Base-by-base conservation (phyloP, 1,140 invertebrate species). In the Eulimnadia texana region DNA sequence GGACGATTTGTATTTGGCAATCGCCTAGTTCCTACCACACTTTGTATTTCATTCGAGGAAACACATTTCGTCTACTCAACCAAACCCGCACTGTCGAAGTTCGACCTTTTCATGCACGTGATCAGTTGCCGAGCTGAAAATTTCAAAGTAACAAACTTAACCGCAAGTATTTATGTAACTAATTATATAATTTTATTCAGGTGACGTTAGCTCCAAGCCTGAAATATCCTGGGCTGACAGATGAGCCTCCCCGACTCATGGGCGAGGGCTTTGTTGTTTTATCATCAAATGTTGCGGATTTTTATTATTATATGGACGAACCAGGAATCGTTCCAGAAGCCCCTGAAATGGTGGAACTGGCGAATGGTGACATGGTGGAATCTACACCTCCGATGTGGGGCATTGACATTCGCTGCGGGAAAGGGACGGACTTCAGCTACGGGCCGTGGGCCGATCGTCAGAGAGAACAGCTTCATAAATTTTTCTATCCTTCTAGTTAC, bases 381-480 rank as follows among this genome's bases (percentile, higher is more conserved):
- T 86, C 89, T 16, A 88, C 89, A 62, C 89, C 90, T 16, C 93
- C 93, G 0, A 88, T 92, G 65, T 94, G 91, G 88, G 92, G 92
- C 2, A 82, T 96, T 3, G 92, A 95, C 72, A 88, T 97, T 47
- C 61, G 76, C 72, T 97, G 93, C 78, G 90, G 93, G 1, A 95
- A 96, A 77, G 93, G 86, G 23, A 98, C 95, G 49, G 91, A 98
- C 71, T 93, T 98, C 67, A 95, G 92, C 72, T 98, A 97, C 69
- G 95, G 95, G 1, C 94, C 96, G 3, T 99, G 94, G 94, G 93
- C 93, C 3, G 95, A 98, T 72, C 79, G 93, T 50, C 95, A 98
- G 72, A 79, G 94, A 62, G 93, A 97, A 72, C 84, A 93, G 74
- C 74, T 98, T 19, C 98, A 91, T 72, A 93, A 86, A 75, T 96